A percentile compares a stretch with the other conserved stretches of the same genome.
Evolutionary conservation across 1,140 invertebrate species (phyloP).

Genomic region (Pollicipes pollicipes): DNA sequence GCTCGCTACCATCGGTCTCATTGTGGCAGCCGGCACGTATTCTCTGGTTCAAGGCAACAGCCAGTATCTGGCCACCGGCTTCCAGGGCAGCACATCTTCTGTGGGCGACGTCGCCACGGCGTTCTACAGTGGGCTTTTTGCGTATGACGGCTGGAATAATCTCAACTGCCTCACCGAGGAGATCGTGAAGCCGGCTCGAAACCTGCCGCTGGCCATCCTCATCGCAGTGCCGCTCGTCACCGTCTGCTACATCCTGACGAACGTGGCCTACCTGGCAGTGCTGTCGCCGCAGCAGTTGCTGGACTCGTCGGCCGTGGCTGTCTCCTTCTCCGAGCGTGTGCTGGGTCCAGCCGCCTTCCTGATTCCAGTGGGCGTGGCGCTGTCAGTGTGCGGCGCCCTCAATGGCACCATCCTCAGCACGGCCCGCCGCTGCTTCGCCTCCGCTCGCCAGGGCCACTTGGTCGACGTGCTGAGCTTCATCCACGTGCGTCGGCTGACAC

Average conservation of each 20-base stretch:
- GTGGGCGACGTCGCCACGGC: slow-evolving; percentile 43
- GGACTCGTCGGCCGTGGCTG: slow-evolving; percentile 37
- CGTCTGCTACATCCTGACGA: slow-evolving; percentile 65
- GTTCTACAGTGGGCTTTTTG: slow-evolving; percentile 86
- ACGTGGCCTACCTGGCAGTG: slow-evolving; percentile 75
- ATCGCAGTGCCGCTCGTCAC: slow-evolving; percentile 74
- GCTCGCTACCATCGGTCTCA: slow-evolving; percentile 56
- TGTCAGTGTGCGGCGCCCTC: slow-evolving; percentile 40
- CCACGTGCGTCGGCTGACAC: slow-evolving; percentile 28
- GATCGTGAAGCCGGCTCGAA: slow-evolving; percentile 66
- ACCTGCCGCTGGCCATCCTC: slow-evolving; percentile 67
- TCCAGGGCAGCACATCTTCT: neutral
- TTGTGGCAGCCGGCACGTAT: slow-evolving; percentile 61
- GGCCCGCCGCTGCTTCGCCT: slow-evolving; percentile 27
- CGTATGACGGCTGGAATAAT: slow-evolving; percentile 92
- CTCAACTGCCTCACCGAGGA: slow-evolving; percentile 89
- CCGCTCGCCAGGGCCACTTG: slow-evolving; percentile 33
- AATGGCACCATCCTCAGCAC: slow-evolving; percentile 43
- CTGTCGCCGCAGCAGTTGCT: slow-evolving; percentile 39
- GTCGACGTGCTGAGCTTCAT: slow-evolving; percentile 33
- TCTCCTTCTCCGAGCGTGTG: slow-evolving; percentile 32
- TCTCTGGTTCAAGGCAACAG: slow-evolving; percentile 26
- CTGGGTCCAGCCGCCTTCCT: slow-evolving; percentile 35
- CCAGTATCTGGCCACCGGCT: neutral
- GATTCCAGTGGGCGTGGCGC: slow-evolving; percentile 40